A percentile compares a stretch with the other conserved stretches of the same genome.
Evolutionary conservation across 2,113 vertebrate species (phyloP).

Genomic region (Empidonax alnorum): DNA sequence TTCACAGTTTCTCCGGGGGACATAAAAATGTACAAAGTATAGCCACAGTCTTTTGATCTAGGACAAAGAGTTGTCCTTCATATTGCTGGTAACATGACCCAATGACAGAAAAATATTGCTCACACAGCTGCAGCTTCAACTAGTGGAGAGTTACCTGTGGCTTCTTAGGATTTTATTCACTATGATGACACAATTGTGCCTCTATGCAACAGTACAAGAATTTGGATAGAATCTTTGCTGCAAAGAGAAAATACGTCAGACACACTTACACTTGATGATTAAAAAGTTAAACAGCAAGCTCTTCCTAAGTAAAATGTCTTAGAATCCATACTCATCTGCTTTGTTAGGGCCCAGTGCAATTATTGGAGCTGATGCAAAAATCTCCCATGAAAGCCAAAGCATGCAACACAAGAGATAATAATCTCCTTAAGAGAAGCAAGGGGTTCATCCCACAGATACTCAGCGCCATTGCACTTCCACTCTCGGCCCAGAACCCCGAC

Average conservation of each 20-base stretch:
- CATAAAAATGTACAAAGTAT: not conserved
- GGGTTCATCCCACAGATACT: not conserved
- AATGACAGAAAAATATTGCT: not conserved
- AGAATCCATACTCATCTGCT: not conserved
- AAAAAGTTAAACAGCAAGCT: not conserved
- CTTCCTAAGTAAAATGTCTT: not conserved
- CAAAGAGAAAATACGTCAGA: not conserved
- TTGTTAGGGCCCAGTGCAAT: not conserved
- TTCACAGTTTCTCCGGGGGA: not conserved
- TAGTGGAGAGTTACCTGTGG: not conserved
- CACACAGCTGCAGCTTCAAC: not conserved
- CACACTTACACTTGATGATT: not conserved
- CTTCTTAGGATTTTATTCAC: not conserved
- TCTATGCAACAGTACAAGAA: not conserved
- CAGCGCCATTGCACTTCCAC: not conserved
- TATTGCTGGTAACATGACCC: not conserved
- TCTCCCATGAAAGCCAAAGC: not conserved
- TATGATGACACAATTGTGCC: fast-evolving
- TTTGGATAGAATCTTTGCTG: not conserved
- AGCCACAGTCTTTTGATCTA: not conserved
- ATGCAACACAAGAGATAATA: not conserved
- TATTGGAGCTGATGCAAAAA: not conserved
- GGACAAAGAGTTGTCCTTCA: not conserved
- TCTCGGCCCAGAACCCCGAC: not conserved
- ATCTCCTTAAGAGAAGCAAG: not conserved